Evolutionary conservation across 2,888 invertebrate species (phyloP), one percentile per base, ranked within the genome.

Genomic region (Chorisops tibialis): DNA sequence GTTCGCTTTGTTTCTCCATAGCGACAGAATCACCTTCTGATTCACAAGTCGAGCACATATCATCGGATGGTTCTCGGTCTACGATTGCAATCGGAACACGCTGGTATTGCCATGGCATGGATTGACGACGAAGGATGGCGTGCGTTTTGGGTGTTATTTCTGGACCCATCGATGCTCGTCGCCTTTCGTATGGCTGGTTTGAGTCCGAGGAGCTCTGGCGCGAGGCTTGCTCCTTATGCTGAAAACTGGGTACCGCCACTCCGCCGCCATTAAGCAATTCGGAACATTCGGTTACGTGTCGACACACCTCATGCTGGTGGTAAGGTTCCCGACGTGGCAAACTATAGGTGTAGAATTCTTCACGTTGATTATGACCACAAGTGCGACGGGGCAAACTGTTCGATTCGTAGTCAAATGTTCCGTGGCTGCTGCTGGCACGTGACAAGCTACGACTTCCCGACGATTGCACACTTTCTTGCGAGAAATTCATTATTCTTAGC

Each of bases 341-440:
- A 62, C 79, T 79, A 30, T 76, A 73, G 3, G 77, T 74, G 38
- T 72, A 74, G 64, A 73, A 74, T 50, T 77, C 77, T 16, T 74
- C 74, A 38, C 73, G 68, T 12, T 74, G 73, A 56, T 77, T 75
- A 54, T 76, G 75, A 45, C 73, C 74, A 65, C 78, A 79, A 2
- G 76, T 68, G 1, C 78, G 70, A 0, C 78, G 71, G 0, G 78
- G 78, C 59, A 79, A 68, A 63, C 78, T 79, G 45, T 79, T 77
- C 63, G 76, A 74, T 63, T 79, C 77, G 62, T 76, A 78, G 43
- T 75, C 77, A 58, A 77, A 66, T n/a, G 60, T 67, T 66, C 51
- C 24, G 39, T 64, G 56, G 16, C 54, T 51, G 37, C 47, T 24
- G n/a, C 38, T 38, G 11, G 56, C 47, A 38, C 61, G 63, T 47